phyloP scores from a whole-genome alignment of 2,113 vertebrate species.

The Labeo rohita region DNA sequence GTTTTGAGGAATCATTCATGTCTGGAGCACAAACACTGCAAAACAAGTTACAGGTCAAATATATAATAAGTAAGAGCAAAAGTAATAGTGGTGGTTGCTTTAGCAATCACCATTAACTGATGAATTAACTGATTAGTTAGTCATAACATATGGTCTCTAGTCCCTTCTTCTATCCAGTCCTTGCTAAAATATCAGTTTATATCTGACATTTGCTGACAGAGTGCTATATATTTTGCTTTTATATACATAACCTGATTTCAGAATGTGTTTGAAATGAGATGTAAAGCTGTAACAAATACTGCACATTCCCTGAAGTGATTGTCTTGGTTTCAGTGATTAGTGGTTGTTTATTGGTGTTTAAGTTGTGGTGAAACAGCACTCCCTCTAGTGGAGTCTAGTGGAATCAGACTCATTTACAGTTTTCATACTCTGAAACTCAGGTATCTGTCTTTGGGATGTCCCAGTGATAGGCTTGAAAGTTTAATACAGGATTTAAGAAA shows the following conservation, averaged over 20 bases:
- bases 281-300: neutral
- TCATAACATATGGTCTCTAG: neutral
- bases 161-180: neutral
- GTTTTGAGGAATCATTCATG: neutral
- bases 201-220: neutral
- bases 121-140: neutral
- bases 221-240: neutral
- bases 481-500: neutral
- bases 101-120: neutral
- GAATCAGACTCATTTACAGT: conserved; percentile 35
- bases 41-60: neutral
- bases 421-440: neutral
- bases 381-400: conserved; percentile 79
- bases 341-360: conserved; percentile 17
- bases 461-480: neutral
- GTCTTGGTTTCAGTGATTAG: conserved; percentile 21
- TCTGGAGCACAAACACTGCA: neutral
- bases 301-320: neutral
- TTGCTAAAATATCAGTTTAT: neutral
- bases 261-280: neutral
- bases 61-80: neutral
- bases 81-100: neutral
- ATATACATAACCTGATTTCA: neutral
- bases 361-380: conserved; percentile 71
- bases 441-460: neutral